A percentile compares a stretch with the other conserved stretches of the same genome.
Conservation (phyloP, 37 sponge, comb jelly and placozoan species). For the Spongilla lacustris region DNA sequence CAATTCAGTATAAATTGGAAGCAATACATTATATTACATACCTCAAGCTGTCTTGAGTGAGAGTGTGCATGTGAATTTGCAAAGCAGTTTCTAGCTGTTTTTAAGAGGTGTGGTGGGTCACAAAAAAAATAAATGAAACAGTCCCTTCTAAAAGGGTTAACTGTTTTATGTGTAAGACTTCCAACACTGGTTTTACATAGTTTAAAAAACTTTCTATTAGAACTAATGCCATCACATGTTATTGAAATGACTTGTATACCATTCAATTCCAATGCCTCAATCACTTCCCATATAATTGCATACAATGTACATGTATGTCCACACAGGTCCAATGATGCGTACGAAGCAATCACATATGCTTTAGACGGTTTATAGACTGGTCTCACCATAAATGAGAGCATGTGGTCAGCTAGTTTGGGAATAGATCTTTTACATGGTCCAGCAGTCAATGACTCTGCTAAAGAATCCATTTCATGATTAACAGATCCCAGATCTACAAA, state of each 20-base stretch:
- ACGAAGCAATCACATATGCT: not conserved
- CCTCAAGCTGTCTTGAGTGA: not conserved
- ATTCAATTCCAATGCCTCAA: constrained; percentile 25
- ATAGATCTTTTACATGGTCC: not conserved
- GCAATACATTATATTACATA: constrained; percentile 3
- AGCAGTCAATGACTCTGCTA: not conserved
- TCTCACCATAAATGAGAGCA: constrained; percentile 28
- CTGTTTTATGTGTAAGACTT: constrained; percentile 2
- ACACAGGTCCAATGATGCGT: not conserved
- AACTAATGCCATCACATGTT: constrained; percentile 22
- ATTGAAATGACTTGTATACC: constrained; percentile 3
- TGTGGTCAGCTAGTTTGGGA: constrained; percentile 11
- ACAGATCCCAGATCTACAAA: constrained; percentile 17
- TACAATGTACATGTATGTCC: not conserved
- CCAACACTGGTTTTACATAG: not conserved
- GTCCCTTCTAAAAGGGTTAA: constrained; percentile 17
- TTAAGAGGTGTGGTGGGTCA: constrained; percentile 12
- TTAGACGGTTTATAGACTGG: constrained; percentile 31
- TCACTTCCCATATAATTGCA: constrained; percentile 9
- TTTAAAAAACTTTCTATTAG: constrained; percentile 7
- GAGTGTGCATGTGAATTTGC: constrained; percentile 10
- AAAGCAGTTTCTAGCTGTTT: constrained; percentile 26
- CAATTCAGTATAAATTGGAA: not conserved
- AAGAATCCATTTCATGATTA: not conserved
- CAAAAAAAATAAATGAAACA: constrained; percentile 10